phyloP scores from a whole-genome alignment of 2,113 vertebrate species.

The Myodes glareolus region DNA sequence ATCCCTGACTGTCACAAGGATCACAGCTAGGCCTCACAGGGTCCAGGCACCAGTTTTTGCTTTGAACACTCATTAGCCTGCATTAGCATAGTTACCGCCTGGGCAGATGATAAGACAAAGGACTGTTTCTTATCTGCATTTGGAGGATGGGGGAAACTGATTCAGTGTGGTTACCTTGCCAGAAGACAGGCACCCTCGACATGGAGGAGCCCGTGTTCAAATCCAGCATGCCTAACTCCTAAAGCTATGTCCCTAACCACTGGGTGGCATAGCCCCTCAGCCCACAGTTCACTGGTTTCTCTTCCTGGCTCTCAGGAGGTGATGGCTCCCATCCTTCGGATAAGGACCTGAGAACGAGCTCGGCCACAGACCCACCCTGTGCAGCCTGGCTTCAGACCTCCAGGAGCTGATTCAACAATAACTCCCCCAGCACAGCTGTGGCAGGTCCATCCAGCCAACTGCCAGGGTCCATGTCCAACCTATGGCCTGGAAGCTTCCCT shows the following conservation, averaged over 20 bases:
- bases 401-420: fast-evolving
- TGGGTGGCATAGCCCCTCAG: fast-evolving
- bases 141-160: neutral
- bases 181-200: neutral
- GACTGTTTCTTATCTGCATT: neutral
- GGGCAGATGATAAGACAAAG: neutral
- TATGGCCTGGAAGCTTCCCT: neutral
- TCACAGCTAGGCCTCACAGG: neutral
- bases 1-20: neutral
- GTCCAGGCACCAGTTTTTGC: neutral
- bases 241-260: neutral
- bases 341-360: neutral
- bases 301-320: neutral
- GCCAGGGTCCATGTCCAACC: neutral
- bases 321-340: neutral
- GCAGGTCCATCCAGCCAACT: neutral
- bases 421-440: fast-evolving
- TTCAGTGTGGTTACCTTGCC: neutral
- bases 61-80: neutral
- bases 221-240: fast-evolving
- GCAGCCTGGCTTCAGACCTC: neutral
- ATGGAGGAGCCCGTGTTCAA: neutral
- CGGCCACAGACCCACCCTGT: no score
- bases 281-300: neutral
- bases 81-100: neutral